Evolutionary conservation across 1,140 invertebrate species (phyloP), one percentile per base, ranked within the genome.

Genomic region (Nebria ingens): DNA sequence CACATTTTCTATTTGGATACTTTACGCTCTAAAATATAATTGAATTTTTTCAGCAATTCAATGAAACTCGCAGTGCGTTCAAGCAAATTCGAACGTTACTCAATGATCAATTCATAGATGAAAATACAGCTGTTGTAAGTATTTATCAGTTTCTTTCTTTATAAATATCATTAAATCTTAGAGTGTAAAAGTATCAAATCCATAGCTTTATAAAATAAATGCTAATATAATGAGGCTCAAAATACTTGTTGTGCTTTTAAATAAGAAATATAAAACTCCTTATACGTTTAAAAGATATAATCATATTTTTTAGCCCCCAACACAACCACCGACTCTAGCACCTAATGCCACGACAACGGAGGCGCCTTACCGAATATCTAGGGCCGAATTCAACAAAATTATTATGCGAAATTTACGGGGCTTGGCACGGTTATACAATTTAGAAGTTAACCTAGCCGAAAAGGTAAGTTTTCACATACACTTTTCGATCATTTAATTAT

Each of bases 391-490:
- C 0, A 59, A 70, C 19, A 64, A 58, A 29, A 51, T 77, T 9
- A 60, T 77, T 11, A 61, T 65, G 13, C 65, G 76, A 58, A 78
- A 78, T 58, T 40, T 77, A 13, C 61, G 65, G 54, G 76, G 76
- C 2, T 59, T 78, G 2, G 61, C 72, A 2, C 59, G 71, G 52
- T 60, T 78, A 0, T 78, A 75, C 42, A 75, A 76, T 38, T 68
- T 77, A 25, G 76, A 78, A 56, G 72, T 75, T 66, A 61, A 63
- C n/a, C 73, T 76, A 55, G 75, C 76, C 6, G 51, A 74, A 4
- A 71, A 73, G 58, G 75, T 78, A 61, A 71, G 68, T 53, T 51
- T 6, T 50, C 20, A 13, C 21, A 22, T 54, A 11, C 19, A 49
- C 52, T 53, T 17, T 29, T 22, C 9, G 13, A 21, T 45, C 15